Percentiles rank a stretch among this genome's conserved stretches.
Evolutionary conservation across 64 coral and sea anemone genomes (phyloP).

Genomic region (Montipora sp.): DNA sequence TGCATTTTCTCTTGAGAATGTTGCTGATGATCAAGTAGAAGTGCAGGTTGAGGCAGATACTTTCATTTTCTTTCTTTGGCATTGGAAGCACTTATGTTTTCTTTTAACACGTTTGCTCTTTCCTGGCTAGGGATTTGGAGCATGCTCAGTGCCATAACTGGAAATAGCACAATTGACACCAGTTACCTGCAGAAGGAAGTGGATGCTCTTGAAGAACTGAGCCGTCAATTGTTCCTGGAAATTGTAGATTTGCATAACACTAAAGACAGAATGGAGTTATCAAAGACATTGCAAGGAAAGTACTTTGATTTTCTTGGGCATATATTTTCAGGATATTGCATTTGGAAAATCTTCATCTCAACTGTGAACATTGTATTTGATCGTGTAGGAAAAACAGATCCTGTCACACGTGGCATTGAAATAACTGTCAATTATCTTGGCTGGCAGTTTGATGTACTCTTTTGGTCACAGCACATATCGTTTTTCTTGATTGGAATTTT

Average conservation of each 20-base stretch:
- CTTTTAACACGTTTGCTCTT: background rate
- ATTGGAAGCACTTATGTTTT: background rate
- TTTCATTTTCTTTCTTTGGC: no score
- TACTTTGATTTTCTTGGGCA: slow-evolving; percentile 99
- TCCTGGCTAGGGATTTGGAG: slow-evolving; percentile 83
- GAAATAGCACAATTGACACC: slow-evolving; percentile 77
- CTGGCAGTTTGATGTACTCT: slow-evolving; percentile 87
- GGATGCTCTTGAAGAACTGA: slow-evolving; percentile 93
- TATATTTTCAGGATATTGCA: slow-evolving; percentile 98
- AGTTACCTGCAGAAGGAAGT: slow-evolving; percentile 91
- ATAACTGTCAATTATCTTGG: slow-evolving; percentile 99
- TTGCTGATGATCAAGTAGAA: background rate
- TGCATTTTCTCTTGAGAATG: background rate
- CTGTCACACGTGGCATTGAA: slow-evolving; percentile 95
- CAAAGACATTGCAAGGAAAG: slow-evolving; percentile 97
- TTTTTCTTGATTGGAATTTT: slow-evolving; percentile 97
- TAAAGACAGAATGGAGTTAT: slow-evolving; percentile 94
- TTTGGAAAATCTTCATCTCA: slow-evolving; percentile 99
- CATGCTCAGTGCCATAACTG: slow-evolving; percentile 81
- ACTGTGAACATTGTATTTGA: slow-evolving; percentile 99
- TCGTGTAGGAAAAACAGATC: slow-evolving; percentile 95
- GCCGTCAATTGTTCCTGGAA: slow-evolving; percentile 96
- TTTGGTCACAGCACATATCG: slow-evolving; percentile 98
- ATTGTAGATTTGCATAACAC: slow-evolving; percentile 97
- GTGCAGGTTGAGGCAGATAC: background rate